phyloP scores from a whole-genome alignment of 2,113 vertebrate genomes.

The Clupea harengus region DNA sequence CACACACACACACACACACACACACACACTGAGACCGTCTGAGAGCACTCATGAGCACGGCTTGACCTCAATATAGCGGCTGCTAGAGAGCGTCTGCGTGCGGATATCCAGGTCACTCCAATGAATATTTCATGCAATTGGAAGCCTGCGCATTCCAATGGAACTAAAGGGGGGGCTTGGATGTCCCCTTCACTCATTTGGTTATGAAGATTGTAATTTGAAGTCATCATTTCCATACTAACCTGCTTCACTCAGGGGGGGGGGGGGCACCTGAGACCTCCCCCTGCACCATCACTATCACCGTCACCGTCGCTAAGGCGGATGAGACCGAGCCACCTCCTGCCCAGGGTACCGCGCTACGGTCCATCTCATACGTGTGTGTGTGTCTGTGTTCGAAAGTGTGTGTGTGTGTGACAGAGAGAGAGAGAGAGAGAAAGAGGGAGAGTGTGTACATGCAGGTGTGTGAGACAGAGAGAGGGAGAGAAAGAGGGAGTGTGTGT shows the following conservation, averaged over 20 bases:
- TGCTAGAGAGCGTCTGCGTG: conserved; percentile 26
- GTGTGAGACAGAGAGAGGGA: not conserved
- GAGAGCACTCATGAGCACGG: conserved; percentile 9
- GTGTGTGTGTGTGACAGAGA: not conserved
- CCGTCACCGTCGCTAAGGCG: not conserved
- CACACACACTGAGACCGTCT: not conserved
- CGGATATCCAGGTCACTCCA: conserved; percentile 47
- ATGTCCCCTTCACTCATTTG: conserved; percentile 44
- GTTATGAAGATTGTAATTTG: conserved; percentile 46
- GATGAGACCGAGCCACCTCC: not conserved
- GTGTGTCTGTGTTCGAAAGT: not conserved
- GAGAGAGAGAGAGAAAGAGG: not conserved
- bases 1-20: too few relatives aligned
- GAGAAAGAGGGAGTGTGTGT: not conserved
- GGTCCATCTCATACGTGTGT: not conserved
- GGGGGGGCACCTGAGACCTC: not conserved
- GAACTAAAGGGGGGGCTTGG: conserved; percentile 42
- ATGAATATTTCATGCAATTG: conserved; percentile 54
- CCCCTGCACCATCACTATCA: conserved; percentile 16
- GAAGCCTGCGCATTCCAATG: conserved; percentile 36
- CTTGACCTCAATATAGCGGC: conserved; percentile 43
- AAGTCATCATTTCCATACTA: conserved; percentile 51
- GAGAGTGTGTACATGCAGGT: not conserved
- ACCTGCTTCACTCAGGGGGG: conserved; percentile 28
- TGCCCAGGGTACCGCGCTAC: not conserved